phyloP scores from a whole-genome alignment of 2,113 vertebrate genomes.

The Corythaeola cristata region DNA sequence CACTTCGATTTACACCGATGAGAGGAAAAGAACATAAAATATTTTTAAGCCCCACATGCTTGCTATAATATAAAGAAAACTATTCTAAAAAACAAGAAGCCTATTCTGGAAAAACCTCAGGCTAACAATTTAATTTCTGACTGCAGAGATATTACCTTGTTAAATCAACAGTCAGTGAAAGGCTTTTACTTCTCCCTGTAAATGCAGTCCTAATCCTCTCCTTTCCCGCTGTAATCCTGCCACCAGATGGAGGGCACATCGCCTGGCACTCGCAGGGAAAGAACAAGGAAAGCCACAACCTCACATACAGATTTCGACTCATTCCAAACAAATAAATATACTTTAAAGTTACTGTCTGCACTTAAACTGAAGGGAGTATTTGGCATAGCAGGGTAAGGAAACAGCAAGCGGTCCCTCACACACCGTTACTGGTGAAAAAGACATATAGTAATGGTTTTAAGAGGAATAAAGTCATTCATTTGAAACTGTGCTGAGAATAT shows the following conservation, averaged over 20 bases:
- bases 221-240: background rate
- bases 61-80: background rate
- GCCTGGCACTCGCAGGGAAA: background rate
- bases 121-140: slow-evolving; percentile 49
- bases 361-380: background rate
- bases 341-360: background rate
- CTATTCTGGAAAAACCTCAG: slow-evolving; percentile 17
- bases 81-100: slow-evolving; percentile 21
- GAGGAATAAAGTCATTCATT: background rate
- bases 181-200: slow-evolving; percentile 3
- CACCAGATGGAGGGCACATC: slow-evolving; percentile 53
- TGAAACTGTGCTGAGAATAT: background rate
- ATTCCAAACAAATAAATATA: background rate
- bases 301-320: background rate
- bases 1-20: background rate
- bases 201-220: background rate
- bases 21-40: background rate
- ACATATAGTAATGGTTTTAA: background rate
- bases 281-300: background rate
- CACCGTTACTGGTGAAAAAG: background rate
- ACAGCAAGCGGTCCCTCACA: background rate
- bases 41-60: background rate
- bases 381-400: background rate
- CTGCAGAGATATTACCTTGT: slow-evolving; percentile 31
- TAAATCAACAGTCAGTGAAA: slow-evolving; percentile 42